Base-by-base conservation (phyloP, 2,888 invertebrate genomes). In the Ophonus ardosiacus region DNA sequence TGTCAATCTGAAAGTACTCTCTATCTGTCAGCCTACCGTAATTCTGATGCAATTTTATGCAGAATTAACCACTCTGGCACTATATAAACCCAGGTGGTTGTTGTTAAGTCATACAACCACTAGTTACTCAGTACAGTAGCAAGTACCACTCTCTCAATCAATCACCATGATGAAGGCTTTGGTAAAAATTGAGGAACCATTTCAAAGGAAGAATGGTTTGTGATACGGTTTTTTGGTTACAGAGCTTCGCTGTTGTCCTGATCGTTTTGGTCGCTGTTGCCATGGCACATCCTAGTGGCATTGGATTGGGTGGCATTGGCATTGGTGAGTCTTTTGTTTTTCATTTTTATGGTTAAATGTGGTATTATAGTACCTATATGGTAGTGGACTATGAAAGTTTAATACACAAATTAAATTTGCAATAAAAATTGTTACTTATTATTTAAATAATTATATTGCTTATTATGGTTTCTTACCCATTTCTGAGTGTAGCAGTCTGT, bases 31-130 rank as follows among this genome's bases (percentile, higher is more conserved):
- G 43, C 71, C 78, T 78, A 57, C 78, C 10, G 31, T 24, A 21
- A 40, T 24, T 83, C 83, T 83, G 83, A 83, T 83, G 83, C 83
- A 83, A 83, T 83, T 83, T 76, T 40, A 59, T 31, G 31, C 13
- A 40, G 59, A 40, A 83, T 83, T 83, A 61, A 83, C n/a, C 18
- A 15, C 76, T 38, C 57, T 61, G 61, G 31, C 6, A 76, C 59
- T 83, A 83, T 83, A 83, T 83, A 83, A 83, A 83, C 83, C 15
- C 31, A 7, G 43, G 43, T 74, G 43, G 71, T 43, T 74, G 56
- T 18, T 76, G 7, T 21, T 74, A 38, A 71, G 3, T 17, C 76
- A 76, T 78, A 56, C 71, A 74, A 74, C 68, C 68, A 68, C 68
- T 18, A 74, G 71, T 43, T 74, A 18, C 40, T 18, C 40, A 65